Evolutionary conservation across 2,888 invertebrate genomes (phyloP), one percentile per base, ranked within the genome.

Genomic region (Pterostichus madidus): DNA sequence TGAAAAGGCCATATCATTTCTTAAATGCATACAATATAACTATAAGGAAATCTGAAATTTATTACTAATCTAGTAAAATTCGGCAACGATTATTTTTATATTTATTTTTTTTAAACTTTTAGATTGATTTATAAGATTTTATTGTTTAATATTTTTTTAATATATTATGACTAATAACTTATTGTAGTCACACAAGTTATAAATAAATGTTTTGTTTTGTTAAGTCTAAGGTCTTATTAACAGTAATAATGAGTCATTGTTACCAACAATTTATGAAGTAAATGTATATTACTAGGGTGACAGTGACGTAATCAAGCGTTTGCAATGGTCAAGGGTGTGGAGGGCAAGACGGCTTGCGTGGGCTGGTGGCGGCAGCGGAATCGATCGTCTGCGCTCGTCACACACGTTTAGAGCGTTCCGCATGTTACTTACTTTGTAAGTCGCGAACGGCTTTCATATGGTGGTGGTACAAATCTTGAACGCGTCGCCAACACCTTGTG

Each of bases 391-490:
- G 56, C 39, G 77, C 56, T 53, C 53, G 39, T 39, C 35, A 71
- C 17, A 71, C 17, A 44, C 68, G 39, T 31, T 52, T 31, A 11
- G 52, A 49, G 75, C 75, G 75, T 53, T 32, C 52, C 32, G 52
- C 75, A 49, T 75, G 49, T 32, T 31, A 24, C 75, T 49, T 53
- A 31, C 52, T 75, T 49, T 13, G 17, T 73, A 75, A 75, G 75
- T 53, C 8, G 52, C 64, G 59, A 61, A 79, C 79, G 49, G 49
- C 79, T 64, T 64, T 79, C 61, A 44, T 64, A 49, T 61, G 61
- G 64, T 79, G 79, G 64, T 64, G 79, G 44, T 44, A 46, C 79
- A 79, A 71, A 71, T 71, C 8, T 71, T 77, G 32, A 83, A 46
- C 17, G 49, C 44, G 15, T 61, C 44, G 11, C 31, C 49, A 56